Base-by-base conservation (phyloP, 2,888 invertebrate genomes). In the Priocnemis perturbator region DNA sequence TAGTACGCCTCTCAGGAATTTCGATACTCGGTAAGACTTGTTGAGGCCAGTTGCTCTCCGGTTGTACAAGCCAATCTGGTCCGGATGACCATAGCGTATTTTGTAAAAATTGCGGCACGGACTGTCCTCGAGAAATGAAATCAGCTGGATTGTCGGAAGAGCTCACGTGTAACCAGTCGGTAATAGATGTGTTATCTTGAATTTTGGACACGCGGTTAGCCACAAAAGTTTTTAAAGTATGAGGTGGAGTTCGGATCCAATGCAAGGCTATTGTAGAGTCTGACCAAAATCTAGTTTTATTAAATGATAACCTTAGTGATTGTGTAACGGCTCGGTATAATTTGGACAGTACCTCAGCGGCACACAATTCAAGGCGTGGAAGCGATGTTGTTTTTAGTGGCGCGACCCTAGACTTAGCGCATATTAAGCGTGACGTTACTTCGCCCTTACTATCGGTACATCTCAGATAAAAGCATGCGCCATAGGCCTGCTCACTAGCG, bases 401-500 rank as follows among this genome's bases (percentile, higher is more conserved):
- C 4, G 85, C 80, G 2, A 85, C 78, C 9, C 77, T 57, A 0
- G 79, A 76, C 62, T 85, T 83, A 0, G 83, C 70, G n/a, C n/a
- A n/a, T n/a, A n/a, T n/a, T n/a, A n/a, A n/a, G n/a, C n/a, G n/a
- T n/a, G n/a, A n/a, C n/a, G 23, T 2, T 21, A 19, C 3, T 17
- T 47, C 3, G 3, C 47, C 47, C 4, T 47, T 37, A 20, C 15
- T 20, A 19, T 23, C 47, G 2, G 59, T 15, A 9, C 66, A 52
- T 14, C 67, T 58, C 2, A 78, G 9, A 50, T 75, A 79, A 0
- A 77, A 21, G 30, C 70, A 71, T 0, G 70, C 77, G 0, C 76
- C 76, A 26, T n/a, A n/a, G n/a, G n/a, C n/a, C n/a, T n/a, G n/a
- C n/a, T n/a, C n/a, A n/a, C n/a, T n/a, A n/a, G n/a, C 69, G 52